Conservation (phyloP, 2,113 vertebrate species). For the Nasalis larvatus region DNA sequence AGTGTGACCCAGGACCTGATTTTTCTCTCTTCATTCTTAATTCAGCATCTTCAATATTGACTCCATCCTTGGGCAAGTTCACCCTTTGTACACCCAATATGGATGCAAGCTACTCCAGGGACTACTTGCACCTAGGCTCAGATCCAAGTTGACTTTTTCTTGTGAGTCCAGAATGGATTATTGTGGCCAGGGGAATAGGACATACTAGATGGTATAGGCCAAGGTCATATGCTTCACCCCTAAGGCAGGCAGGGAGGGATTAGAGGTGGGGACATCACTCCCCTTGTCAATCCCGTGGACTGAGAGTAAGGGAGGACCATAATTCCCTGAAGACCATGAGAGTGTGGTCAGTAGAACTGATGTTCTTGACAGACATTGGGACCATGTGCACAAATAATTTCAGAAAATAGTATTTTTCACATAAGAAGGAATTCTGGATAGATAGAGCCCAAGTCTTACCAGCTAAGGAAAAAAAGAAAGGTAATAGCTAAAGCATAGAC, state of each 20-base stretch:
- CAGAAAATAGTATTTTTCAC: background rate
- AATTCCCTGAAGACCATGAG: background rate
- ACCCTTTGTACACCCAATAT: background rate
- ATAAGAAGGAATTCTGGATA: constrained; percentile 8
- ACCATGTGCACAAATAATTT: background rate
- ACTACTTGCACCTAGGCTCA: background rate
- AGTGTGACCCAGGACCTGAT: background rate
- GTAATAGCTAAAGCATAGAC: background rate
- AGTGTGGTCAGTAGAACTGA: background rate
- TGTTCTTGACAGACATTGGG: background rate
- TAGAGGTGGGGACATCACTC: background rate
- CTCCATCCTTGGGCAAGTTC: background rate
- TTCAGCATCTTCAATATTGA: background rate
- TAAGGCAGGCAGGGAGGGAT: background rate
- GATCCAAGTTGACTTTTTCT: constrained; percentile 2
- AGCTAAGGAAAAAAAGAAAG: background rate
- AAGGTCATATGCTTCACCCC: background rate
- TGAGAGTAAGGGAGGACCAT: background rate
- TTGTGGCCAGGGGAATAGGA: background rate
- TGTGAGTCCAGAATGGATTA: background rate
- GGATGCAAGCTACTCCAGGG: background rate
- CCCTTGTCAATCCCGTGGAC: background rate
- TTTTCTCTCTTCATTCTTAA: constrained; percentile 1
- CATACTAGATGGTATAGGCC: background rate
- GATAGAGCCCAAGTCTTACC: background rate